Conservation (phyloP, 2,113 vertebrate species). For the Aphelocoma coerulescens region DNA sequence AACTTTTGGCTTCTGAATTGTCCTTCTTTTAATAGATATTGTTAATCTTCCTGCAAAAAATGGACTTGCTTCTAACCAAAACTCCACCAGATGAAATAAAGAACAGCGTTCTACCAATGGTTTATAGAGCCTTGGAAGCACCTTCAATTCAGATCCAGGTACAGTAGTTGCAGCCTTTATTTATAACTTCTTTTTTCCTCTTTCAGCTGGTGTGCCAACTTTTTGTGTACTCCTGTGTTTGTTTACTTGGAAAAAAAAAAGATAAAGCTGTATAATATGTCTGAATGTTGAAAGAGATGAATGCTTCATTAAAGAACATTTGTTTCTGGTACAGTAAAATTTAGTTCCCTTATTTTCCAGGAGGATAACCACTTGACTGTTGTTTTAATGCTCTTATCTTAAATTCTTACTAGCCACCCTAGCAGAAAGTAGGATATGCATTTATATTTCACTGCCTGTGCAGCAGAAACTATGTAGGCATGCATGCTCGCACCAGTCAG, state of each 20-base stretch:
- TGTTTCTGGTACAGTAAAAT: background rate
- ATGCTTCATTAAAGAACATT: background rate
- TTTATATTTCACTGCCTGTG: background rate
- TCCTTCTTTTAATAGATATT: conserved; percentile 80
- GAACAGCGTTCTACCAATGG: conserved; percentile 93
- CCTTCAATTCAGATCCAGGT: conserved; percentile 99
- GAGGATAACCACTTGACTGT: background rate
- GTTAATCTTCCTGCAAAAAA: conserved; percentile 98
- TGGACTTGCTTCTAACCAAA: conserved; percentile 97
- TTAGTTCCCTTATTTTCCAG: background rate
- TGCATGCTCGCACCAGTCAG: background rate
- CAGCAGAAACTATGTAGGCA: background rate
- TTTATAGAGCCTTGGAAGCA: conserved; percentile 94
- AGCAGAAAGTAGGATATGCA: background rate
- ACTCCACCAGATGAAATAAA: conserved; percentile 96
- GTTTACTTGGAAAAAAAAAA: background rate
- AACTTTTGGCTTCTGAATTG: background rate
- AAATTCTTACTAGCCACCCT: background rate
- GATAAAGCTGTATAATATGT: background rate
- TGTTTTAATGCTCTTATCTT: background rate
- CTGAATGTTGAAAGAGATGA: background rate
- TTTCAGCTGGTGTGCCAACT: background rate
- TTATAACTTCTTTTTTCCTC: background rate
- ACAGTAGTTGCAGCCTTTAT: background rate
- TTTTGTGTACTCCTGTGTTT: background rate